Conservation (phyloP, 2,113 vertebrate species). For the Actenoides hombroni region DNA sequence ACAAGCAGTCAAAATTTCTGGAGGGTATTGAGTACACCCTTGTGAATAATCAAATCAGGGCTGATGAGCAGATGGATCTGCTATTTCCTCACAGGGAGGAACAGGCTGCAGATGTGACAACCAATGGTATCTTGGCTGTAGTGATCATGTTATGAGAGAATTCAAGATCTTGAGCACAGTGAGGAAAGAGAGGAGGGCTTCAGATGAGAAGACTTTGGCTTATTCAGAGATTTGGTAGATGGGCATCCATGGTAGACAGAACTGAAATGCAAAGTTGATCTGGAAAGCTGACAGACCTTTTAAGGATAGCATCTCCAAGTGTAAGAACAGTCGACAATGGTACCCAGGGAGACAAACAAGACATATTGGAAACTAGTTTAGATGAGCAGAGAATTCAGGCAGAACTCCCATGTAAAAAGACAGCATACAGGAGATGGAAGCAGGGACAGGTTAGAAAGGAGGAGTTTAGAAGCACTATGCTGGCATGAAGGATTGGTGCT, state of each 20-base stretch:
- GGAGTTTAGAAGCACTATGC: neutral
- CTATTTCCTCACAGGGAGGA: neutral
- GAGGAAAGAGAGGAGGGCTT: neutral
- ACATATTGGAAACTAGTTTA: neutral
- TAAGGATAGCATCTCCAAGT: neutral
- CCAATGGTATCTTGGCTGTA: neutral
- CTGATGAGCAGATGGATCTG: neutral
- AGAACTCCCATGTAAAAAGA: neutral
- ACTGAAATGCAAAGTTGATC: neutral
- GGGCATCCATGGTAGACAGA: neutral
- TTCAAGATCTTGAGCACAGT: neutral
- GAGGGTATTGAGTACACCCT: neutral
- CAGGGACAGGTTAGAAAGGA: neutral
- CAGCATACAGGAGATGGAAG: neutral
- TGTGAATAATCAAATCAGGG: neutral
- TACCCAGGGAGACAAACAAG: neutral
- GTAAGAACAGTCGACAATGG: neutral
- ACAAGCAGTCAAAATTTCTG: neutral
- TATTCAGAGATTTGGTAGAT: neutral
- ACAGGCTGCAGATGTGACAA: neutral
- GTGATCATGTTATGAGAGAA: neutral
- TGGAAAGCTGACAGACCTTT: neutral
- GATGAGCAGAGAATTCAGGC: neutral
- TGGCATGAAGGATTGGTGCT: neutral
- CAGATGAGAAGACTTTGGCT: neutral